These are phyloP conservation scores for Lutjanus campechanus DNA, from an alignment of 2,797 vertebrate genomes.

Conservation along the genomic window DNA sequence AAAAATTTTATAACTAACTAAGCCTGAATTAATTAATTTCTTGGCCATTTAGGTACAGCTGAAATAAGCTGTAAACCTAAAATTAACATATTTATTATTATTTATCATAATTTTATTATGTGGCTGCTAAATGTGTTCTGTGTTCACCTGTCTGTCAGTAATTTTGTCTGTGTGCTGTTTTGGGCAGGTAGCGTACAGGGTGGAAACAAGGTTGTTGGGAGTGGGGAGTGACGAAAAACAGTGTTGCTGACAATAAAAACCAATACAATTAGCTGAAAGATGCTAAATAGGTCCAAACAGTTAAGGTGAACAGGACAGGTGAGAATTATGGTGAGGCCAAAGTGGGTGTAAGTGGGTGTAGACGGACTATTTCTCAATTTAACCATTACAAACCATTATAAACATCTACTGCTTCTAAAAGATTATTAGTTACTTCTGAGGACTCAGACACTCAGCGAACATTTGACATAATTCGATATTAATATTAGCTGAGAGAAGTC, in stretches of 20 bases:
- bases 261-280: background rate
- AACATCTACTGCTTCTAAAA: too few relatives aligned
- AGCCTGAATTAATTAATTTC: background rate
- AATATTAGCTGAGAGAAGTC: too few relatives aligned
- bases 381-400: too few relatives aligned
- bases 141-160: background rate
- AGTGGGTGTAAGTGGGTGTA: too few relatives aligned
- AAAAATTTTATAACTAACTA: background rate
- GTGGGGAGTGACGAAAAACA: background rate
- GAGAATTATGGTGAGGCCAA: too few relatives aligned
- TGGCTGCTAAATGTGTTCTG: background rate
- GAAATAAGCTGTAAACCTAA: constrained; percentile 9
- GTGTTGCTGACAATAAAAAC: background rate
- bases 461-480: too few relatives aligned
- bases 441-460: too few relatives aligned
- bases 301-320: background rate
- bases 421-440: too few relatives aligned
- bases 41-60: background rate
- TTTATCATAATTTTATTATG: background rate
- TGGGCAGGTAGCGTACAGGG: background rate
- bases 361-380: too few relatives aligned
- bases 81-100: background rate
- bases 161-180: background rate
- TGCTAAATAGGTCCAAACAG: background rate
- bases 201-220: background rate